phyloP scores from a whole-genome alignment of 2,113 vertebrate species.

The Centropus unirufus region DNA sequence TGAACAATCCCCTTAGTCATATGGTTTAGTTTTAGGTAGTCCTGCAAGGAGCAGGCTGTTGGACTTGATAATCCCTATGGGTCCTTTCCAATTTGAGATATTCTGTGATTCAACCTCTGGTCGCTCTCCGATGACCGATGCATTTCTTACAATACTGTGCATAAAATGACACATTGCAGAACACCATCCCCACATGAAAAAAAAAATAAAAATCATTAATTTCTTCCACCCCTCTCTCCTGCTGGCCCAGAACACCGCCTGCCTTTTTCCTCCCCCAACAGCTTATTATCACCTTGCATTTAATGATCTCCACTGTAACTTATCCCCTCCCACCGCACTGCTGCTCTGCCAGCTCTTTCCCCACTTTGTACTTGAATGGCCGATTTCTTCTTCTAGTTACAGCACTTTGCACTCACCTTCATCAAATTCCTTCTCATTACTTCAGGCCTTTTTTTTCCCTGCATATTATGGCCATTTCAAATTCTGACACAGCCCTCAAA shows the following conservation, averaged over 20 bases:
- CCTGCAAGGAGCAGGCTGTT: not conserved
- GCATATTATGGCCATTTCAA: not conserved
- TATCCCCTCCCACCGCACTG: not conserved
- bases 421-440: constrained; percentile 4
- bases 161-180: not conserved
- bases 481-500: not conserved
- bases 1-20: not conserved
- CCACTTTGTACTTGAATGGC: not conserved
- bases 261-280: constrained; percentile 7
- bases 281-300: constrained; percentile 16
- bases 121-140: fast-evolving
- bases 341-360: constrained; percentile 28
- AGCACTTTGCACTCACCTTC: not conserved
- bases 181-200: not conserved
- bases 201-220: not conserved
- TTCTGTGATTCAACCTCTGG: not conserved
- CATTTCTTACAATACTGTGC: not conserved
- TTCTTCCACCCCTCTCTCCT: not conserved
- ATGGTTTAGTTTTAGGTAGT: not conserved
- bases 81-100: not conserved
- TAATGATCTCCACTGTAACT: constrained; percentile 23
- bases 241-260: not conserved
- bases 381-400: constrained; percentile 20
- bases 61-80: not conserved
- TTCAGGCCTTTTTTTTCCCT: constrained; percentile 10